Evolutionary conservation across 2,797 vertebrate species (phyloP), one percentile per base, ranked within the genome.

Genomic region (Etheostoma nigrum): DNA sequence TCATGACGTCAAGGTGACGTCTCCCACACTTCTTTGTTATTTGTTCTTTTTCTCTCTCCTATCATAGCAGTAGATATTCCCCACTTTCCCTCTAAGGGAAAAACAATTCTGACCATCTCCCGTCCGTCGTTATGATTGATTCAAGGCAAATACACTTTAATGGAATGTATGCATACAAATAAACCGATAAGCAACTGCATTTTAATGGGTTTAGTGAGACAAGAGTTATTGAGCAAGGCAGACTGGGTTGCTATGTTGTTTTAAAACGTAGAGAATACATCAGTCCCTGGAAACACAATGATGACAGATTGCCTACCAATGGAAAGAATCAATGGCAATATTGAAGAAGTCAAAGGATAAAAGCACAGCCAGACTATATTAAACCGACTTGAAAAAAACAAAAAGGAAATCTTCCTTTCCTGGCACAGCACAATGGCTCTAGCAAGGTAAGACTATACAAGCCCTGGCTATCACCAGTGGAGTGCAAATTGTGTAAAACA

Each of bases 401-500:
- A 66, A 23, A 42, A n/a, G 5, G 16, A 14, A 19, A 11, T 16
- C 21, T 15, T 68, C 30, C 51, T 14, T 16, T 25, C 53, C 63
- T 76, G 54, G 21, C 60, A 63, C 14, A 49, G 25, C 23, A 27
- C 5, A 33, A 12, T 4, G 5, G 3, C 19, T 74, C 49, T 59
- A 25, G 64, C 15, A 74, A 18, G 2, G 10, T 5, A 54, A 57
- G 62, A 58, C 58, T 11, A 12, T 4, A 74, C 62, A 60, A 0
- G 8, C 40, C 42, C 25, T 45, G 33, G 48, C 33, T 25, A 25
- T 30, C 18, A 51, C 16, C 42, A 60, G 10, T 53, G 23, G 33
- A 61, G 57, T 12, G 42, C 14, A 73, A 52, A 72, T 49, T 49
- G 40, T 70, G 54, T 76, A 58, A 82, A 86, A 78, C 67, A 81